A percentile compares a stretch with the other conserved stretches of the same genome.
These are phyloP conservation scores for Megaptera novaeangliae DNA, from an alignment of 2,113 vertebrate genomes.

Conservation along the genomic window DNA sequence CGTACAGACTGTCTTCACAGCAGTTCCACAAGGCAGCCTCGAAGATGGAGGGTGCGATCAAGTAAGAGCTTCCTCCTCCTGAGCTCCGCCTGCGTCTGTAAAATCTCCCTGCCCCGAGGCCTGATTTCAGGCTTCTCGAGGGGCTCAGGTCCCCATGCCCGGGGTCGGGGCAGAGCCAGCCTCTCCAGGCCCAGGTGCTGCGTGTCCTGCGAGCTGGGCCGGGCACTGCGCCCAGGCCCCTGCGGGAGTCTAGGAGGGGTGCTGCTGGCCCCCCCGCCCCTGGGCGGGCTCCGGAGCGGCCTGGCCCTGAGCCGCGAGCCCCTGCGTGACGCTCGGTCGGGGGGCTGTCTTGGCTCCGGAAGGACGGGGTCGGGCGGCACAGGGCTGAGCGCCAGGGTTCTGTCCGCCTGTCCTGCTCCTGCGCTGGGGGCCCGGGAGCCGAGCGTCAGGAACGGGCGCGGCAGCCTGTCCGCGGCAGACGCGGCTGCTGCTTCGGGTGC, in stretches of 20 bases:
- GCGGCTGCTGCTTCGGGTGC: neutral
- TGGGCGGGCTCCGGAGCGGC: neutral
- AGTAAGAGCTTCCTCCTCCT: constrained; percentile 82
- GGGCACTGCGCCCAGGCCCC: neutral
- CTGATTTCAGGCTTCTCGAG: too few species aligned
- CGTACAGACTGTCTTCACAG: constrained; percentile 88
- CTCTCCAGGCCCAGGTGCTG: neutral
- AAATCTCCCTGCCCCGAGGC: neutral
- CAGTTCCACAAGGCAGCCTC: constrained; percentile 88
- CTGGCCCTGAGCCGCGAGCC: neutral
- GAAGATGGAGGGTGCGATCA: constrained; percentile 85
- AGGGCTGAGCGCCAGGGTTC: neutral
- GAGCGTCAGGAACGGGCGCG: neutral
- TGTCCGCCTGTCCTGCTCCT: neutral
- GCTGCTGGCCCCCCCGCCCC: neutral
- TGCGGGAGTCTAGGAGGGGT: neutral
- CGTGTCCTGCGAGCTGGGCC: neutral
- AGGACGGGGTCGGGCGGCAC: neutral
- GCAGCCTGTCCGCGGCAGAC: fast-evolving
- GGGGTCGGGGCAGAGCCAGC: neutral
- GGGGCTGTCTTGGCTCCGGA: too few species aligned
- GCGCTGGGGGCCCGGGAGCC: neutral
- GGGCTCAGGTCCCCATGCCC: too few species aligned
- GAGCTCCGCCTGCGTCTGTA: constrained; percentile 19
- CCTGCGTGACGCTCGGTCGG: neutral